phyloP scores from a whole-genome alignment of 2,888 invertebrate genomes.

The Spialia ferax region DNA sequence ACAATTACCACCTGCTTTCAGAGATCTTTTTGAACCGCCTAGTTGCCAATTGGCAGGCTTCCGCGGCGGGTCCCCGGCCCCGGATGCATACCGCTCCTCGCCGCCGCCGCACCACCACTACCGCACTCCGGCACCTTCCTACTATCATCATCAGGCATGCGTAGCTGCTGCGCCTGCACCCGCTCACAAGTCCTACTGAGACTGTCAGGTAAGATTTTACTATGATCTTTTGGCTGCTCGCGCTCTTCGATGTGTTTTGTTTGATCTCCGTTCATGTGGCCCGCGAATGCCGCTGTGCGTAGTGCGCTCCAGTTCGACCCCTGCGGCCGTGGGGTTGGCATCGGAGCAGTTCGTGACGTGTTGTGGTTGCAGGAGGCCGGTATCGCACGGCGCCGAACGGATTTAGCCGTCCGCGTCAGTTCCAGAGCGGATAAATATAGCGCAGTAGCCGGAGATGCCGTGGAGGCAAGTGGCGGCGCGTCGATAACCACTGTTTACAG shows the following conservation, averaged over 20 bases:
- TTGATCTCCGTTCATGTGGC: slow-evolving; percentile 52
- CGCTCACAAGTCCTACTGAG: slow-evolving; percentile 84
- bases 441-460: slow-evolving; percentile 79
- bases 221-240: slow-evolving; percentile 49
- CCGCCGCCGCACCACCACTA: slow-evolving; percentile 82
- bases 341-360: slow-evolving; percentile 75
- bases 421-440: slow-evolving; percentile 84
- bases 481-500: slow-evolving; percentile 85
- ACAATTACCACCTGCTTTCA: slow-evolving; percentile 77
- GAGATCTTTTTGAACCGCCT: slow-evolving; percentile 82
- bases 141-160: slow-evolving; percentile 88
- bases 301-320: slow-evolving; percentile 60
- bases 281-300: slow-evolving; percentile 68
- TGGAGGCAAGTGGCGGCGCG: slow-evolving; percentile 81
- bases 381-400: slow-evolving; percentile 80
- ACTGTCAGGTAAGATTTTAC: slow-evolving; percentile 69
- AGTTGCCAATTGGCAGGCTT: slow-evolving; percentile 83
- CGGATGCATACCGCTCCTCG: slow-evolving; percentile 75
- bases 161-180: slow-evolving; percentile 82
- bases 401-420: slow-evolving; percentile 81
- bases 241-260: slow-evolving; percentile 68
- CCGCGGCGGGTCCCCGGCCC: slow-evolving; percentile 77
- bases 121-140: slow-evolving; percentile 77
- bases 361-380: slow-evolving; percentile 84
- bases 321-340: slow-evolving; percentile 60